Evolutionary conservation across 1,140 invertebrate genomes (phyloP).

Genomic region (Drosophila busckii): DNA sequence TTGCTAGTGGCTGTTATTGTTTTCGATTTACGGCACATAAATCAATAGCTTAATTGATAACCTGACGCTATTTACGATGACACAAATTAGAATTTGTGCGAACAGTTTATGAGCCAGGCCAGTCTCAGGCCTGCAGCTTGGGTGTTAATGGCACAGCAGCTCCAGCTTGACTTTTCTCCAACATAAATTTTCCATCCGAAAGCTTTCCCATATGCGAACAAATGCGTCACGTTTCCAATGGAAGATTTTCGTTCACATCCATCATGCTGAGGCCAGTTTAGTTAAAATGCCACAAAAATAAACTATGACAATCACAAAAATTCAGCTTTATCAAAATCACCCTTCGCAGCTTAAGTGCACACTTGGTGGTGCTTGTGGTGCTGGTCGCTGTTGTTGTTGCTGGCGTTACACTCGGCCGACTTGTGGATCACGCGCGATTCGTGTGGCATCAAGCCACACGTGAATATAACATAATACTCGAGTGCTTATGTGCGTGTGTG

Average conservation of each 20-base stretch:
- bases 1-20: conserved; percentile 52
- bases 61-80: conserved; percentile 72
- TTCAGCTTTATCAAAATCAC: too few relatives aligned
- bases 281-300: too few relatives aligned
- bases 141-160: conserved; percentile 44
- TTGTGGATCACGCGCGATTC: conserved; percentile 54
- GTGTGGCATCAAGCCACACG: conserved; percentile 44
- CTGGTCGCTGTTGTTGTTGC: conserved; percentile 19
- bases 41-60: conserved; percentile 76
- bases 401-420: conserved; percentile 46
- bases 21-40: conserved; percentile 69
- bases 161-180: conserved; percentile 6
- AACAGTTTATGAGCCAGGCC: conserved; percentile 50
- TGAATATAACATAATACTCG: conserved; percentile 58
- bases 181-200: conserved; percentile 56
- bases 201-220: conserved; percentile 42
- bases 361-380: too few relatives aligned
- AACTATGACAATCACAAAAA: too few relatives aligned
- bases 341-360: too few relatives aligned
- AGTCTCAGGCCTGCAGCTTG: background rate
- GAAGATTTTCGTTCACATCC: conserved; percentile 41
- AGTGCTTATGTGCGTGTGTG: background rate
- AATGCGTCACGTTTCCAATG: conserved; percentile 51
- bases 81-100: conserved; percentile 75
- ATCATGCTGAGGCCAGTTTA: too few relatives aligned